A percentile compares a stretch with the other conserved stretches of the same genome.
phyloP scores from a whole-genome alignment of 2,888 invertebrate genomes.

The Rhagophthalmus giganteus region DNA sequence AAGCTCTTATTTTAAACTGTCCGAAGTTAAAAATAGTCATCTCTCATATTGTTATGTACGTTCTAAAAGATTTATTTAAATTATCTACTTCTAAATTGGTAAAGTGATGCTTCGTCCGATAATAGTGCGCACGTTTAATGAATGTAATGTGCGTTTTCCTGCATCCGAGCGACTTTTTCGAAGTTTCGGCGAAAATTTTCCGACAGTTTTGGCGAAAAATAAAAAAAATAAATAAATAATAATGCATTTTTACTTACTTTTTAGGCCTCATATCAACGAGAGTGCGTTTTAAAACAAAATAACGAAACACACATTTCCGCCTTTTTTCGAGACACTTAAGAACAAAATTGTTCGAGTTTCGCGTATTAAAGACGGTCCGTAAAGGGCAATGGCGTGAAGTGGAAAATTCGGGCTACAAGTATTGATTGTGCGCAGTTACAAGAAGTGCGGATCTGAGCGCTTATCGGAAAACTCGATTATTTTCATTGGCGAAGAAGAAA shows the following conservation, averaged over 20 bases:
- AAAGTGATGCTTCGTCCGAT: not conserved
- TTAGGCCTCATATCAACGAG: constrained; percentile 44
- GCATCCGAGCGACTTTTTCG: too few relatives aligned
- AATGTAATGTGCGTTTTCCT: not conserved
- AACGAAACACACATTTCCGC: too few relatives aligned
- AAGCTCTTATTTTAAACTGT: not conserved
- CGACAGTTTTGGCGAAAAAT: not conserved
- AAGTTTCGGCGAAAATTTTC: too few relatives aligned
- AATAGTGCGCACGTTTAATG: constrained; percentile 1
- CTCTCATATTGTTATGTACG: not conserved
- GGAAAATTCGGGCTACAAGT: constrained; percentile 41
- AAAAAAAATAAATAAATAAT: constrained; percentile 3
- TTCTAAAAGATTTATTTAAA: not conserved
- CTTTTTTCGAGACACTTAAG: too few relatives aligned
- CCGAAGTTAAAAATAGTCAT: not conserved
- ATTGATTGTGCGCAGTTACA: constrained; percentile 49
- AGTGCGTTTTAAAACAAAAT: too few relatives aligned
- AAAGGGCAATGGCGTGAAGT: constrained; percentile 41
- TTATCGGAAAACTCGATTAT: constrained; percentile 22
- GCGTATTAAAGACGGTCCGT: constrained; percentile 32
- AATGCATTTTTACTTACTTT: constrained; percentile 39
- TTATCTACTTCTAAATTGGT: not conserved
- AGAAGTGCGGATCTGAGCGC: constrained; percentile 22
- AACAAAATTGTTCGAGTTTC: constrained; percentile 15
- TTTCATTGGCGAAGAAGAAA: constrained; percentile 14